A percentile compares a stretch with the other conserved stretches of the same genome.
These are phyloP conservation scores for Phalacrocorax aristotelis DNA, from an alignment of 2,113 vertebrate species.

Conservation along the genomic window DNA sequence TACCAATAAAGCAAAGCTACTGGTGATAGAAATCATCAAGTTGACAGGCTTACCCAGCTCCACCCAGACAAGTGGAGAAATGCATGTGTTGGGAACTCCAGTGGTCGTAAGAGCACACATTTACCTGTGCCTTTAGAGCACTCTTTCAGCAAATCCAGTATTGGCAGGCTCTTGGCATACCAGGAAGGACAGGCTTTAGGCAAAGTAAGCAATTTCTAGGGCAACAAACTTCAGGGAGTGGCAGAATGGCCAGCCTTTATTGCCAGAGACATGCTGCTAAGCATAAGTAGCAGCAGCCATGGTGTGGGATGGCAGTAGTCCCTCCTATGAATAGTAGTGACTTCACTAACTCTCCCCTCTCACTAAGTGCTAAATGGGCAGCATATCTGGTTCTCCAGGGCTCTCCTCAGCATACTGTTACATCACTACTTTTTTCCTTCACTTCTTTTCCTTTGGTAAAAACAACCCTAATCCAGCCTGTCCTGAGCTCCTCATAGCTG, in stretches of 20 bases:
- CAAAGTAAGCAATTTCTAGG: background rate
- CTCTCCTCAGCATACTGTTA: background rate
- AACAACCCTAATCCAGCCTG: background rate
- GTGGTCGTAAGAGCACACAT: background rate
- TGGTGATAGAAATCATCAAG: background rate
- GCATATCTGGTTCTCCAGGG: background rate
- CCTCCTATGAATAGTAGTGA: background rate
- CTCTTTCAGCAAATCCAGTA: background rate
- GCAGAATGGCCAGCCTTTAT: background rate
- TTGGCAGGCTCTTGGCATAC: background rate
- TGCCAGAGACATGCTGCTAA: background rate
- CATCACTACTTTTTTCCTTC: background rate
- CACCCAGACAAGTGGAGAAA: background rate
- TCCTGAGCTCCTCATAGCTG: background rate
- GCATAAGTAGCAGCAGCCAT: background rate
- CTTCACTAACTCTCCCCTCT: background rate
- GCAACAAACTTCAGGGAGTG: background rate
- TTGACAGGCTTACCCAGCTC: background rate
- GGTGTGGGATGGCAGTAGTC: background rate
- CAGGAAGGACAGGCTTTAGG: background rate
- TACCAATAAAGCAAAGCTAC: background rate
- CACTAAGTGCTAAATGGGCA: background rate
- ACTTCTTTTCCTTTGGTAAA: background rate
- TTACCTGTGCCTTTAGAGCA: background rate
- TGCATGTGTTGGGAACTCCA: background rate